Evolutionary conservation across 2,797 vertebrate species (phyloP).

Genomic region (Sebastes kiyomatsui): DNA sequence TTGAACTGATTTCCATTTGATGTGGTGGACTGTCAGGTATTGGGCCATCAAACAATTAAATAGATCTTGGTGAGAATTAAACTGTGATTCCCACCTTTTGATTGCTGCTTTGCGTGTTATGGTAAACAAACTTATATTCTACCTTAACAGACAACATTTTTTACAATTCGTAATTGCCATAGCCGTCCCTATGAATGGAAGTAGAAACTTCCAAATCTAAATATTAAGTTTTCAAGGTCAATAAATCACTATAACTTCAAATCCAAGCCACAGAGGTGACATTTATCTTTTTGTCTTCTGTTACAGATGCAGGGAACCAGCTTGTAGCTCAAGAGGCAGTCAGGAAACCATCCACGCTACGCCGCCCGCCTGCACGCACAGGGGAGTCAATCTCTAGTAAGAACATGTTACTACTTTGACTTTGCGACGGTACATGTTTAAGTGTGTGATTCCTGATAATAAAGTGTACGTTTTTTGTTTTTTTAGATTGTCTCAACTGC

Average conservation of each 20-base stretch:
- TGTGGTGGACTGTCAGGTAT: background rate
- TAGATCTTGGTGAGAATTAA: background rate
- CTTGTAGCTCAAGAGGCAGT: constrained; percentile 77
- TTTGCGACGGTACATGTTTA: background rate
- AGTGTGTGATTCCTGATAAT: background rate
- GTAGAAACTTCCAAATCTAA: background rate
- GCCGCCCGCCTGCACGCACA: constrained; percentile 75
- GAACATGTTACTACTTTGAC: background rate
- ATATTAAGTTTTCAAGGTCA: background rate
- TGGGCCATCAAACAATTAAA: background rate
- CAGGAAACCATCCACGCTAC: constrained; percentile 72
- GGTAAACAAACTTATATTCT: background rate
- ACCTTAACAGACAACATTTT: background rate
- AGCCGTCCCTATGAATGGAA: background rate
- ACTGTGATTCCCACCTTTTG: background rate
- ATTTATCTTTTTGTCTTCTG: constrained; percentile 4
- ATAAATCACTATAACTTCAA: background rate
- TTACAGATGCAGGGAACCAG: constrained; percentile 79
- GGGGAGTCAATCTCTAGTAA: constrained; percentile 75
- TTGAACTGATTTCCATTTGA: background rate
- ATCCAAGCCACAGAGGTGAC: background rate
- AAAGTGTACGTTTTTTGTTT: background rate
- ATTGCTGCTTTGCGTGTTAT: background rate
- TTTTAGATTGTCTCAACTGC: constrained; percentile 92
- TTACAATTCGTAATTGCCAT: background rate